Conservation (phyloP, 2,888 invertebrate genomes). For the Meloe dianella region DNA sequence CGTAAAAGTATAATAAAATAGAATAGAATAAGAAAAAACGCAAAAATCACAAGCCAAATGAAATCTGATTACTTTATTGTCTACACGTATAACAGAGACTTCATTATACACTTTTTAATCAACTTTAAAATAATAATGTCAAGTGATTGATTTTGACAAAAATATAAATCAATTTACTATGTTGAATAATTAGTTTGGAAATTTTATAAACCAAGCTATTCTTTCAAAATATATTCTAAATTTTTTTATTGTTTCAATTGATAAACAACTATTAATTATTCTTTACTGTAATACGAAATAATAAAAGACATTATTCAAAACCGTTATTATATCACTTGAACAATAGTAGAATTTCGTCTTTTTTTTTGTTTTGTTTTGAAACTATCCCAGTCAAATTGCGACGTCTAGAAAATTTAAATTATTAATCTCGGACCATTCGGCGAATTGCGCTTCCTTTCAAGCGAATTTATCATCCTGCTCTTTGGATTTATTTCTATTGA, state of each 20-base stretch:
- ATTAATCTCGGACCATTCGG: constrained; percentile 29
- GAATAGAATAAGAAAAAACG: neutral
- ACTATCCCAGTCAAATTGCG: constrained; percentile 26
- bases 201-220: neutral
- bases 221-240: neutral
- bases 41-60: neutral
- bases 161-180: neutral
- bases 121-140: constrained; percentile 7
- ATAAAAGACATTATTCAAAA: neutral
- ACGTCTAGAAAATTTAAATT: constrained; percentile 32
- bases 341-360: constrained; percentile 1
- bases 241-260: neutral
- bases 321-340: neutral
- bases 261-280: neutral
- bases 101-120: constrained; percentile 4
- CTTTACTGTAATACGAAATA: neutral
- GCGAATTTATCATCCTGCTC: constrained; percentile 32
- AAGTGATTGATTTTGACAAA: neutral
- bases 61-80: neutral
- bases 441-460: constrained; percentile 26
- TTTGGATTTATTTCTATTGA: constrained; percentile 34
- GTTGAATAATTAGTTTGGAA: neutral
- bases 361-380: constrained; percentile 2
- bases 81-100: neutral
- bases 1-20: neutral